Percentiles rank a stretch among this genome's conserved stretches.
phyloP scores from a whole-genome alignment of 2,113 vertebrate genomes.

The Prietella phreatophila region DNA sequence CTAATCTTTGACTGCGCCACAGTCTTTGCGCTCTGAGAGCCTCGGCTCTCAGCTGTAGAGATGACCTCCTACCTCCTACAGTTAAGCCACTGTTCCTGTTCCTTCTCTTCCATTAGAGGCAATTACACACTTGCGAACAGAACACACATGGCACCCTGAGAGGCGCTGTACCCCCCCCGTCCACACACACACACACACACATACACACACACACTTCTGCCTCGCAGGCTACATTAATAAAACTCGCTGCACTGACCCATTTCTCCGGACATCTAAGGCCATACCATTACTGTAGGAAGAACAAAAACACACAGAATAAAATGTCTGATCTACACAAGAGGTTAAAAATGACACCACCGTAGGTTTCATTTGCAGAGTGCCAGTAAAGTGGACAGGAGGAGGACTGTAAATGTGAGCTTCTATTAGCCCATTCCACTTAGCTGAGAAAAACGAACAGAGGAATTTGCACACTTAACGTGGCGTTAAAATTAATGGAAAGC shows the following conservation, averaged over 20 bases:
- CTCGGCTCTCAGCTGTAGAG: not conserved
- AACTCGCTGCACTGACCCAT: conserved; percentile 45
- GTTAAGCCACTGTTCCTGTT: conserved; percentile 26
- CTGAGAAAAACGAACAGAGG: not conserved
- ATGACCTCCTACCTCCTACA: conserved; percentile 23
- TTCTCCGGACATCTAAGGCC: conserved; percentile 34
- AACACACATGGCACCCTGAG: conserved; percentile 27
- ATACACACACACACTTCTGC: conserved; percentile 6
- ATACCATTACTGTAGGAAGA: conserved; percentile 3
- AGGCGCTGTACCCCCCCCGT: not conserved
- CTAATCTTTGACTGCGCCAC: not conserved
- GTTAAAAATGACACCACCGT: conserved; percentile 1
- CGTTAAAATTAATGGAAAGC: not conserved
- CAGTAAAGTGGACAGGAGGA: conserved; percentile 8
- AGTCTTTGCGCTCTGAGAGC: not conserved
- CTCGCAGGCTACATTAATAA: conserved; percentile 40
- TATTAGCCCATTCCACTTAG: not conserved
- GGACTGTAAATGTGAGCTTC: not conserved
- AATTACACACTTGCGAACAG: conserved; percentile 32
- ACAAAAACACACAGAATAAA: not conserved
- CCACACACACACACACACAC: too few species aligned
- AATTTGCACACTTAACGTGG: not conserved
- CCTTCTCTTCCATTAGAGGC: conserved; percentile 38
- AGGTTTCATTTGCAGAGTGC: not conserved
- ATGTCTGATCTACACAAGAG: conserved; percentile 12